Conservation (phyloP, 2,888 invertebrate species). For the Drosophila quinaria region DNA sequence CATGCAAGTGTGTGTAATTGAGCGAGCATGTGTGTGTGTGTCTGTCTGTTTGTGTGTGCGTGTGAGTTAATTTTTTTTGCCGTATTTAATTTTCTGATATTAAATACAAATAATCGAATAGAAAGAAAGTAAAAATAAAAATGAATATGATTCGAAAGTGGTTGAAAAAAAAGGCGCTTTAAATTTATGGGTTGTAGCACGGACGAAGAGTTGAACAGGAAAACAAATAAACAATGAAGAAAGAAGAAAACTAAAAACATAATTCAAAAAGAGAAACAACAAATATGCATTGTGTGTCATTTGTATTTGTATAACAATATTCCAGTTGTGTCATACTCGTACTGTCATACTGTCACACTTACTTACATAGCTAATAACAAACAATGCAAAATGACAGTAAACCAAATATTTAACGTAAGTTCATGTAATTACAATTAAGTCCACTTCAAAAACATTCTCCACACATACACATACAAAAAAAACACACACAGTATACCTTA, state of each 20-base stretch:
- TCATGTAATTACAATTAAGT: constrained; percentile 63
- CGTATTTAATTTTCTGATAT: constrained; percentile 69
- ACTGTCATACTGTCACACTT: constrained; percentile 53
- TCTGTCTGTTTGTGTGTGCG: background rate
- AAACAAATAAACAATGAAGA: constrained; percentile 4
- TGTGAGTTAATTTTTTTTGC: constrained; percentile 26
- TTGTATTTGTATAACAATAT: constrained; percentile 38
- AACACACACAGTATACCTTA: constrained; percentile 1
- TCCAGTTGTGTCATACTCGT: constrained; percentile 49
- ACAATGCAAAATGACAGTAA: constrained; percentile 44
- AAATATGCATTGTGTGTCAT: constrained; percentile 41
- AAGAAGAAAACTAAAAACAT: constrained; percentile 2
- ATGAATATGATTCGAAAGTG: constrained; percentile 20
- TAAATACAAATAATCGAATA: constrained; percentile 65
- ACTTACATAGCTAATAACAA: constrained; percentile 49
- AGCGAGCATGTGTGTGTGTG: background rate
- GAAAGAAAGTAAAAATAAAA: constrained; percentile 15
- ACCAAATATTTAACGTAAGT: constrained; percentile 61
- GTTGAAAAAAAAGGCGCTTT: constrained; percentile 40
- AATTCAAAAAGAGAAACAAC: constrained; percentile 2
- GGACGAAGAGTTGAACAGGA: constrained; percentile 15
- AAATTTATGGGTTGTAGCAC: constrained; percentile 69
- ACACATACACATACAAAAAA: constrained; percentile 2
- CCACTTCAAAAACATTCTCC: constrained; percentile 19
- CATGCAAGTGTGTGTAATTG: constrained; percentile 1